Base-by-base conservation (phyloP, 1,140 invertebrate genomes). In the Listronotus oregonensis region DNA sequence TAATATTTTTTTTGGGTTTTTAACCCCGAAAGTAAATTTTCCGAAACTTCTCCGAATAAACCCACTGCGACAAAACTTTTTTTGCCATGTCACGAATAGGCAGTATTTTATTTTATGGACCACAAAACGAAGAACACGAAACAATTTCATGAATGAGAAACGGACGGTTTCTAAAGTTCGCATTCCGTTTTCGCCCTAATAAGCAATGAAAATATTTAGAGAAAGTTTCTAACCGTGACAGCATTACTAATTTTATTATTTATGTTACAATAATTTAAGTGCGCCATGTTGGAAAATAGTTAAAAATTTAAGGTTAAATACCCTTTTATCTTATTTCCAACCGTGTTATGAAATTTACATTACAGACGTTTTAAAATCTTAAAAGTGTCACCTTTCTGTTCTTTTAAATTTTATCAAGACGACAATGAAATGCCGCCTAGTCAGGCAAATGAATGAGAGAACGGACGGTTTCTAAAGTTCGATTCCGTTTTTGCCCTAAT, bases 61-160 rank as follows among this genome's bases (percentile, higher is more conserved):
- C 56, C 31, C 42, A 59, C 56, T 59, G 56, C 56, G 56, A 59
- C 56, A 59, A 49, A 59, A 59, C 47, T 21, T 59, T 59, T 59
- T 59, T 59, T 6, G 56, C 56, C 46, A 59, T 59, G 56, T 59
- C 56, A 59, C 56, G 56, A 31, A 43, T 59, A 47, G 56, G 56
- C 56, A 59, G 56, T 59, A 59, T 59, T 59, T 59, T 59, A 59
- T 59, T 59, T 59, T 59, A 43, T 17, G 43, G 56, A 47, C 56
- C 56, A 43, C 56, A 59, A 59, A 59, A 59, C 56, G 56, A 59
- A 59, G 56, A 59, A 47, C 56, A 59, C 56, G 56, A 49, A 59
- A 59, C 56, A 59, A 59, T 59, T 59, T 59, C 56, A 59, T 59
- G 56, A 59, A 59, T 59, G 56, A 47, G 56, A 21, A 43, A 59